phyloP scores from a whole-genome alignment of 2,888 invertebrate species.

The Hyppa rectilinea region DNA sequence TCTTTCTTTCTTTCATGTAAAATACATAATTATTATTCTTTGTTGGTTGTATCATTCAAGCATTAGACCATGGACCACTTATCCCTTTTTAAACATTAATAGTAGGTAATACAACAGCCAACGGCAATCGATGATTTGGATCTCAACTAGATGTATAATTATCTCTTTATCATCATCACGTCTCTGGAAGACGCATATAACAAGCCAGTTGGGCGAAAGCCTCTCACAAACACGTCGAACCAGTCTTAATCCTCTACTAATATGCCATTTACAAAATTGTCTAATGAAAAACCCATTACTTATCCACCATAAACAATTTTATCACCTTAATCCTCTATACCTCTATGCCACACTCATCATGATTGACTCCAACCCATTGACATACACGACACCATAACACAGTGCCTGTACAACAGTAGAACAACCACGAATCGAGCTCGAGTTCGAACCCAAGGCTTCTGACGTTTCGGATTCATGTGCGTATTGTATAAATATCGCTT shows the following conservation, averaged over 20 bases:
- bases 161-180: background rate
- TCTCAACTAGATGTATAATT: background rate
- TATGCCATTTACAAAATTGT: constrained; percentile 22
- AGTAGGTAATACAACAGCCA: background rate
- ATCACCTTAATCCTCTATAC: constrained; percentile 42
- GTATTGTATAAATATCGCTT: no score
- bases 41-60: no score
- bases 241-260: constrained; percentile 1
- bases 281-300: constrained; percentile 26
- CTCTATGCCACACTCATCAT: constrained; percentile 18
- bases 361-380: constrained; percentile 36
- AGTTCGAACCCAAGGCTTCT: no score
- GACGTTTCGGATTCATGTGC: no score
- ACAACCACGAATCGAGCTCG: constrained; percentile 1
- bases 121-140: background rate
- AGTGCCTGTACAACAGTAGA: background rate
- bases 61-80: no score
- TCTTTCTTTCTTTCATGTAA: no score
- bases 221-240: background rate
- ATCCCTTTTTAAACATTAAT: background rate
- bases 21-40: no score
- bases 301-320: constrained; percentile 20
- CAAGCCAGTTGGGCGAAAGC: background rate
- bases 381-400: constrained; percentile 7
- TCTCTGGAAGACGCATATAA: background rate